Evolutionary conservation across 2,888 invertebrate genomes (phyloP).

Genomic region (Oegoconia quadripuncta): DNA sequence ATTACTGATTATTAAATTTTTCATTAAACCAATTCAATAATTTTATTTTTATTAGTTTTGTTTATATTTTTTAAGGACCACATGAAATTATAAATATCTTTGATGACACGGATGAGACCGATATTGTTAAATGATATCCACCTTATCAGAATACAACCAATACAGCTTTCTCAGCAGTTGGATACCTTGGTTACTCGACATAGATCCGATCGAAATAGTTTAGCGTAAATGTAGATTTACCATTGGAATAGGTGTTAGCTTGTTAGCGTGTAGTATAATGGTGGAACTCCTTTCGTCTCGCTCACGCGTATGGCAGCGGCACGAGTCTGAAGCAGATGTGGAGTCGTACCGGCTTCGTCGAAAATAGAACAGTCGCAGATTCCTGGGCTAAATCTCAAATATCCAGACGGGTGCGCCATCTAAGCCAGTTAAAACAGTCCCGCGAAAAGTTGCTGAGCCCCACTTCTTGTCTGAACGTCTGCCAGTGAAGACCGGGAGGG

Average conservation of each 20-base stretch:
- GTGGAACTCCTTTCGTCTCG: constrained; percentile 50
- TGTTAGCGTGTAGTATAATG: constrained; percentile 35
- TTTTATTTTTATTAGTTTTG: neutral
- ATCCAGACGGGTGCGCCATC: constrained; percentile 84
- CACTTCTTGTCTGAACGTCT: constrained; percentile 89
- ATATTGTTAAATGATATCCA: neutral
- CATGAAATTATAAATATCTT: neutral
- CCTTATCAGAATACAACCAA: constrained; percentile 1
- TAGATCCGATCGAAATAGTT: constrained; percentile 73
- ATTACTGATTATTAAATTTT: neutral
- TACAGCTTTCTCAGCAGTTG: constrained; percentile 2
- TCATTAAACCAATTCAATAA: neutral
- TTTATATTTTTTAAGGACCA: neutral
- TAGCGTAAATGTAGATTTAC: constrained; percentile 73
- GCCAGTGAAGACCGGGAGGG: constrained; percentile 85
- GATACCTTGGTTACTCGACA: constrained; percentile 53
- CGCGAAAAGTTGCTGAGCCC: constrained; percentile 82
- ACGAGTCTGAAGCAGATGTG: constrained; percentile 45
- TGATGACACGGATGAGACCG: neutral
- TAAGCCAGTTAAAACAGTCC: constrained; percentile 86
- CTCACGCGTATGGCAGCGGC: constrained; percentile 38
- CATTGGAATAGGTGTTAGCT: constrained; percentile 60
- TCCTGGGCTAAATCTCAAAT: constrained; percentile 82
- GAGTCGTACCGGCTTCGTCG: constrained; percentile 58
- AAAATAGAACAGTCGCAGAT: constrained; percentile 78